A percentile compares a stretch with the other conserved stretches of the same genome.
Evolutionary conservation across 37 sponge, comb jelly and placozoan genomes (phyloP).

Genomic region (Aplysina aerophoba): DNA sequence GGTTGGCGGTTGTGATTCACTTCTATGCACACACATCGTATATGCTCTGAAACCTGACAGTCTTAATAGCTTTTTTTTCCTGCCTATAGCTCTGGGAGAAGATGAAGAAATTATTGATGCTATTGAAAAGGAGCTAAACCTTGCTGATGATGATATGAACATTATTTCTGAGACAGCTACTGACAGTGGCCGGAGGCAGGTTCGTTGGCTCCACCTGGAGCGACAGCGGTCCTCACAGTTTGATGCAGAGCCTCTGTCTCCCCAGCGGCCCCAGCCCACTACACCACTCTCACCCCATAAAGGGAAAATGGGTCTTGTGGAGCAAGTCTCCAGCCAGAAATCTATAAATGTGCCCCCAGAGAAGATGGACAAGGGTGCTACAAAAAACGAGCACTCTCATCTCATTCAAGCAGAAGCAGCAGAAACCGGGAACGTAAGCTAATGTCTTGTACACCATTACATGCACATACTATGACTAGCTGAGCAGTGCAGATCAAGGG

Average conservation of each 20-base stretch:
- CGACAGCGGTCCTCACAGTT: not conserved
- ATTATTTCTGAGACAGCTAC: not conserved
- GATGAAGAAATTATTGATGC: slow-evolving; percentile 2
- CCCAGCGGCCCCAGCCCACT: not conserved
- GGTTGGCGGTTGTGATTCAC: not conserved
- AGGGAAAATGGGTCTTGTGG: not conserved
- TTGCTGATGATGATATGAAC: not conserved
- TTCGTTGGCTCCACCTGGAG: not conserved
- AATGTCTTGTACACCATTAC: not conserved
- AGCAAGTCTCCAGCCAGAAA: not conserved
- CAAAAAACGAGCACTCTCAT: slow-evolving; percentile 8
- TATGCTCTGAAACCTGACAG: too few species aligned
- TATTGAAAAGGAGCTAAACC: slow-evolving; percentile 4
- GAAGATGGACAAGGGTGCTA: slow-evolving; percentile 15
- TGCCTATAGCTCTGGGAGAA: not conserved
- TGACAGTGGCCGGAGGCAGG: not conserved
- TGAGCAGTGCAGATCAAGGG: too few species aligned
- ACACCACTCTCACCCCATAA: slow-evolving; percentile 3
- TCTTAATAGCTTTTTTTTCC: too few species aligned
- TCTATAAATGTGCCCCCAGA: slow-evolving; percentile 15
- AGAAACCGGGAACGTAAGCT: slow-evolving; percentile 65
- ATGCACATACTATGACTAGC: too few species aligned
- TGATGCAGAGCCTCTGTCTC: not conserved
- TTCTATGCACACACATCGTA: too few species aligned
- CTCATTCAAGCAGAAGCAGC: slow-evolving; percentile 80